Percentiles rank a stretch among this genome's conserved stretches.
phyloP scores from a whole-genome alignment of 2,888 invertebrate species.

The Coronaproctus castanopsis region DNA sequence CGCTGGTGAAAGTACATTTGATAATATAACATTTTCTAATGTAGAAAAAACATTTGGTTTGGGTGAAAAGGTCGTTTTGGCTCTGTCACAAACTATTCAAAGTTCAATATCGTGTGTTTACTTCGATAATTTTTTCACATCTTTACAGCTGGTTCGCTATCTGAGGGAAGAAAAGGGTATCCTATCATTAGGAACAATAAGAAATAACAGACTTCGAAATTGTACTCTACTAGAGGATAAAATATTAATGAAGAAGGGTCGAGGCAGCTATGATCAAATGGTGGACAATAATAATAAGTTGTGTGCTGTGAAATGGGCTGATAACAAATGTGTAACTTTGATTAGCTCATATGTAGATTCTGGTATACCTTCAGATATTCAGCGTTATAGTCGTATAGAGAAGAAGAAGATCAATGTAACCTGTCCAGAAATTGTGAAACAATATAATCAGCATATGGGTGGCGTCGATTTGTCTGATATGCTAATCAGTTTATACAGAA shows the following conservation, averaged over 20 bases:
- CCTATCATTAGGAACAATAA: constrained; percentile 14
- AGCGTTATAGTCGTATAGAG: constrained; percentile 4
- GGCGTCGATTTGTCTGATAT: constrained; percentile 14
- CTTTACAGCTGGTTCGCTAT: constrained; percentile 12
- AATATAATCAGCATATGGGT: constrained; percentile 14
- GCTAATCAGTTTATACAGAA: constrained; percentile 12
- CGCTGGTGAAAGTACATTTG: too few species aligned
- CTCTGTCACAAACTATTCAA: constrained; percentile 18
- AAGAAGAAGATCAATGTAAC: constrained; percentile 7
- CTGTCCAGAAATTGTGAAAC: constrained; percentile 7
- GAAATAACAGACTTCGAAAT: constrained; percentile 12
- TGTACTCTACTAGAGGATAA: constrained; percentile 14
- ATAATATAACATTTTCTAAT: too few species aligned
- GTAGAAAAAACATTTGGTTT: constrained; percentile 22
- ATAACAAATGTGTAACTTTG: constrained; percentile 18
- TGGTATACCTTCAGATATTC: neutral
- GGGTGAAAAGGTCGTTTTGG: constrained; percentile 22
- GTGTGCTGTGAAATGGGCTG: constrained; percentile 18
- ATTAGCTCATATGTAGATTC: constrained; percentile 6
- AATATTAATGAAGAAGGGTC: constrained; percentile 12
- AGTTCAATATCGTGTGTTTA: constrained; percentile 15
- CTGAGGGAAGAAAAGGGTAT: constrained; percentile 15
- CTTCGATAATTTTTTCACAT: constrained; percentile 20
- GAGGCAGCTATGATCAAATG: constrained; percentile 15
- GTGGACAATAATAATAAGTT: constrained; percentile 15